A percentile compares a stretch with the other conserved stretches of the same genome.
Conservation (phyloP, 2,113 vertebrate genomes). For the Onychostruthus taczanowskii region DNA sequence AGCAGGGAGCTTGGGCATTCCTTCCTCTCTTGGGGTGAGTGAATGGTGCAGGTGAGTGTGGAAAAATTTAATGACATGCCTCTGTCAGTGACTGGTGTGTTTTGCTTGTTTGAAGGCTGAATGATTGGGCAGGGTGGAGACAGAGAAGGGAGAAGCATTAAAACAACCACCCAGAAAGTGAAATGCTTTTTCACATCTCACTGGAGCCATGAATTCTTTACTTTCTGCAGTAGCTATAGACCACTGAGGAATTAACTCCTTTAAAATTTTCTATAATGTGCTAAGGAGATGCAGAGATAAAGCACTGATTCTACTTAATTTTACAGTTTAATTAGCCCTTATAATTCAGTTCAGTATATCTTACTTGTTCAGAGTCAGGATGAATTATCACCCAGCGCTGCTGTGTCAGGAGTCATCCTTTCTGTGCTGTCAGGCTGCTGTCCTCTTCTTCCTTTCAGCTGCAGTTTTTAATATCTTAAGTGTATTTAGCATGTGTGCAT, state of each 20-base stretch:
- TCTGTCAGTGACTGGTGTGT: neutral
- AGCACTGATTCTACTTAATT: neutral
- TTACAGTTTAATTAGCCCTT: neutral
- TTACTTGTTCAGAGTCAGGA: neutral
- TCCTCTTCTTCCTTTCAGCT: neutral
- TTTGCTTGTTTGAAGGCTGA: neutral
- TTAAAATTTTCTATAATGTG: neutral
- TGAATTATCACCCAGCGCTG: neutral
- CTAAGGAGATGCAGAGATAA: neutral
- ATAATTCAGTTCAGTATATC: neutral
- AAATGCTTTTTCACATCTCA: neutral
- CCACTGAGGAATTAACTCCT: neutral
- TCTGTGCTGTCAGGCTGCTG: neutral
- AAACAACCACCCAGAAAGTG: neutral
- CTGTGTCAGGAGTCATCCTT: neutral
- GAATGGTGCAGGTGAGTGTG: neutral
- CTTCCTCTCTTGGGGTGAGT: neutral
- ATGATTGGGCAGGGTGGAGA: neutral
- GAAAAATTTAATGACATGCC: neutral
- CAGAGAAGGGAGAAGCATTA: neutral
- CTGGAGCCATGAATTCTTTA: neutral
- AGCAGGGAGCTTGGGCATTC: accelerated
- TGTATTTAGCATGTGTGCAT: neutral
- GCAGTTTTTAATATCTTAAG: neutral
- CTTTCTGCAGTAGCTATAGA: neutral